Evolutionary conservation across 2,888 invertebrate genomes (phyloP).

Genomic region (Lepeophtheirus nordmannii): DNA sequence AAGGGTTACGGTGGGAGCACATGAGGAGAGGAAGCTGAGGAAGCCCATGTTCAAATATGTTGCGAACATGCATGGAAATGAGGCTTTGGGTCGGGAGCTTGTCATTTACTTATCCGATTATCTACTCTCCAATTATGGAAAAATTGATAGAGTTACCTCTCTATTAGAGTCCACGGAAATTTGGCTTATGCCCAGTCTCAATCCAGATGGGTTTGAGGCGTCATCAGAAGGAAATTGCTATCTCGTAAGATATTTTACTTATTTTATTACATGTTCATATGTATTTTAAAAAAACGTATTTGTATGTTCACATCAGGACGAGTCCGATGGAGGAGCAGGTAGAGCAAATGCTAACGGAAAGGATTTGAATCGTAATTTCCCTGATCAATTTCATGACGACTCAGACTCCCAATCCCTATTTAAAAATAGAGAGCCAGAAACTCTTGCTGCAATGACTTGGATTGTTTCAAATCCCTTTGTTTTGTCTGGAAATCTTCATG

Average conservation of each 20-base stretch:
- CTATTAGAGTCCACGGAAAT: conserved; percentile 71
- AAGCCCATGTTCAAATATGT: conserved; percentile 84
- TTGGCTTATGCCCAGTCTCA: conserved; percentile 92
- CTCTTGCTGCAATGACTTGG: conserved; percentile 75
- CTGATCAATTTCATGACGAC: conserved; percentile 57
- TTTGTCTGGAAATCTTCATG: conserved; percentile 71
- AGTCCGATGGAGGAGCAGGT: conserved; percentile 24
- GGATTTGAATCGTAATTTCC: conserved; percentile 82
- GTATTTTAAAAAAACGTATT: not conserved
- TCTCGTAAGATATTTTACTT: not conserved
- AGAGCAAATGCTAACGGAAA: conserved; percentile 60
- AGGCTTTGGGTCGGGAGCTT: conserved; percentile 67
- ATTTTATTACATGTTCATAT: not conserved
- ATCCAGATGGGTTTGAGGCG: conserved; percentile 85
- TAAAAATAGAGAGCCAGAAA: conserved; percentile 61
- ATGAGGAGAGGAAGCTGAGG: conserved; percentile 41
- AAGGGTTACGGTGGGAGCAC: conserved; percentile 65
- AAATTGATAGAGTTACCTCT: conserved; percentile 52
- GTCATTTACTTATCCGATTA: conserved; percentile 61
- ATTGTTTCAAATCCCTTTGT: conserved; percentile 69
- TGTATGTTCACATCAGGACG: not conserved
- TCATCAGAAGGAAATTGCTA: conserved; percentile 36
- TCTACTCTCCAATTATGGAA: conserved; percentile 67
- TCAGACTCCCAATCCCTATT: conserved; percentile 4
- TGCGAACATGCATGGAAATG: conserved; percentile 93